Percentiles rank a stretch among this genome's conserved stretches.
These are phyloP conservation scores for Gephyroberyx darwinii DNA, from an alignment of 2,797 vertebrate species.

Conservation along the genomic window DNA sequence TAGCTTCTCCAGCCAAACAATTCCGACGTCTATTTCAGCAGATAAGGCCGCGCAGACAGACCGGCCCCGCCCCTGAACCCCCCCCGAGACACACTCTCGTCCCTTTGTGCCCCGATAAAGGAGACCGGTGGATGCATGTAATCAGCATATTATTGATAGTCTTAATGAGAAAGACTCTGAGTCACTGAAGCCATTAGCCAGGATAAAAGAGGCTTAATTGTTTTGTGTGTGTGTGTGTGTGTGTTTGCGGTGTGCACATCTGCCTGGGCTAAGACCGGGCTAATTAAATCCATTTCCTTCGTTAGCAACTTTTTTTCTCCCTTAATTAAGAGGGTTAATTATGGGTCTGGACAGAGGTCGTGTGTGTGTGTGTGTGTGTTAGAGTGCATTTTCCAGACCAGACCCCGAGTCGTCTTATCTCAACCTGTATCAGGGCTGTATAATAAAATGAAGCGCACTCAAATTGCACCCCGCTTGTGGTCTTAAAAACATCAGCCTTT, in stretches of 20 bases:
- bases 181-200: constrained; percentile 81
- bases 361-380: constrained; percentile 13
- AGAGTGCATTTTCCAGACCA: neutral
- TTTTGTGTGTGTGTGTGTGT: constrained; percentile 71
- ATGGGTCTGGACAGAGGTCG: constrained; percentile 67
- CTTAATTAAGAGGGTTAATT: constrained; percentile 83
- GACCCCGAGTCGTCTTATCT: constrained; percentile 2
- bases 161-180: constrained; percentile 80
- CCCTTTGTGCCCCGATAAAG: constrained; percentile 74
- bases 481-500: constrained; percentile 28
- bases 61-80: constrained; percentile 46
- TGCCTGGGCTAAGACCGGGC: constrained; percentile 70
- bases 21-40: constrained; percentile 55
- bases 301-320: constrained; percentile 76
- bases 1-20: constrained; percentile 50
- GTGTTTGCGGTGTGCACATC: constrained; percentile 54
- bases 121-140: constrained; percentile 70
- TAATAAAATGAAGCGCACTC: constrained; percentile 20
- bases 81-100: constrained; percentile 57
- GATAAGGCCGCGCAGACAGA: constrained; percentile 60
- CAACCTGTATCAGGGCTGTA: constrained; percentile 3
- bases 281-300: constrained; percentile 84
- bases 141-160: constrained; percentile 85
- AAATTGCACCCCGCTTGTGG: neutral
- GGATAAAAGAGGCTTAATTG: constrained; percentile 81